phyloP scores from a whole-genome alignment of 2,888 invertebrate genomes.

The Ichneumon xanthorius region DNA sequence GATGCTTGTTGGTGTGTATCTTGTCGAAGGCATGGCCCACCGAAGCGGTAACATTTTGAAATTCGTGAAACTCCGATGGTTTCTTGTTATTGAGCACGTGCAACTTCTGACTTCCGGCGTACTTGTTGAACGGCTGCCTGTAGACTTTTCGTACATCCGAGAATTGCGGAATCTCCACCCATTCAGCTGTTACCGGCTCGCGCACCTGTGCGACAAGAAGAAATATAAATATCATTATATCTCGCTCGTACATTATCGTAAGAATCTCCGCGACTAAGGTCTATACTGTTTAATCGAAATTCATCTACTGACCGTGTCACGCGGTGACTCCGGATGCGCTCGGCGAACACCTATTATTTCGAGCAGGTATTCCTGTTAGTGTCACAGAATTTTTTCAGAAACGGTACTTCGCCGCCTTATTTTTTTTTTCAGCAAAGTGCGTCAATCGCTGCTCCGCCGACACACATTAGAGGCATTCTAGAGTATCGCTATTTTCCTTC shows the following conservation, averaged over 20 bases:
- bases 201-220: conserved; percentile 53
- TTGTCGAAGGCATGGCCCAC: background rate
- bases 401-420: conserved; percentile 56
- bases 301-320: conserved; percentile 68
- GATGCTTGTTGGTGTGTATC: background rate
- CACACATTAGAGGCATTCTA: conserved; percentile 28
- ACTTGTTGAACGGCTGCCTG: conserved; percentile 54
- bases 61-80: background rate
- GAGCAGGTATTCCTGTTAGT: conserved; percentile 73
- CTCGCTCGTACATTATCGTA: conserved; percentile 53
- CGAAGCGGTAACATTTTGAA: background rate
- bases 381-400: conserved; percentile 54
- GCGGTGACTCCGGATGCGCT: conserved; percentile 67
- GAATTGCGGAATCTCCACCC: conserved; percentile 83
- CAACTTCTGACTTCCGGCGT: background rate
- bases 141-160: conserved; percentile 80
- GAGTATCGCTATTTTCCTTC: background rate
- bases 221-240: conserved; percentile 42
- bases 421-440: conserved; percentile 22
- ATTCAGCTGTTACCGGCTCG: conserved; percentile 72
- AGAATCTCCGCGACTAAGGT: conserved; percentile 10
- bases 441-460: background rate
- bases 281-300: conserved; percentile 48
- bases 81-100: background rate
- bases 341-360: conserved; percentile 79